Base-by-base conservation (phyloP, 2,797 vertebrate species). In the Ciconia nigra region DNA sequence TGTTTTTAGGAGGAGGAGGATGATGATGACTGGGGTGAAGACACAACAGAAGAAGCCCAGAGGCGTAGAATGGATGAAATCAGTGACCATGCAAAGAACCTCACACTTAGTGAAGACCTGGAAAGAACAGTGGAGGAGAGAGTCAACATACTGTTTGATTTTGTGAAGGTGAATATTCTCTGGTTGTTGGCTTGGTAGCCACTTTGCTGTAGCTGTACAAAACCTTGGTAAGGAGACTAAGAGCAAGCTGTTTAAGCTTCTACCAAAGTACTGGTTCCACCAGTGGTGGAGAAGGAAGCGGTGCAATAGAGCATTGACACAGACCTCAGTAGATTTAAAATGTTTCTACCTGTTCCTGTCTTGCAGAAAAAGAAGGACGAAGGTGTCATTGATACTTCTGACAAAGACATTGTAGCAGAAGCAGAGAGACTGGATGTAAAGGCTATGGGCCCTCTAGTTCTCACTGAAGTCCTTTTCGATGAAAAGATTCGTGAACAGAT, bases 11-110 rank as follows among this genome's bases (percentile, higher is more conserved):
- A 98, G 86, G 98, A 99, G 19, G 99, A 99, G 4, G 99, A 99
- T 2, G 99, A 99, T 49, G 99, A 99, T 57, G 99, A 99, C 93
- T 99, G 99, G 99, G 99, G 99, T 10, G 99, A 99, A 97, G 99
- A 99, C 96, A 99, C 99, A 9, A 99, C 99, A 3, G 99, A 99
- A 97, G 99, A 99, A 98, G 99, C 99, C 10, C 99, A 99, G 96
- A 98, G 99, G 79, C 98, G 99, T 42, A 98, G 99, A 89, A 99
- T 99, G 99, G 99, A 99, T 97, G 99, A 99, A 98, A 99, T 99
- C 96, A 99, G 99, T 47, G 99, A 99, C 93, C 99, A 99, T 25
- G 99, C 99, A 15, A 99, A 99, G 98, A 99, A 99, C 95, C 98
- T 99, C 55, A 99, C 99, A 0, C 99, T 99, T 83, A 99, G 99